These are phyloP conservation scores for Galeruca laticollis DNA, from an alignment of 2,888 invertebrate genomes.

Conservation along the genomic window DNA sequence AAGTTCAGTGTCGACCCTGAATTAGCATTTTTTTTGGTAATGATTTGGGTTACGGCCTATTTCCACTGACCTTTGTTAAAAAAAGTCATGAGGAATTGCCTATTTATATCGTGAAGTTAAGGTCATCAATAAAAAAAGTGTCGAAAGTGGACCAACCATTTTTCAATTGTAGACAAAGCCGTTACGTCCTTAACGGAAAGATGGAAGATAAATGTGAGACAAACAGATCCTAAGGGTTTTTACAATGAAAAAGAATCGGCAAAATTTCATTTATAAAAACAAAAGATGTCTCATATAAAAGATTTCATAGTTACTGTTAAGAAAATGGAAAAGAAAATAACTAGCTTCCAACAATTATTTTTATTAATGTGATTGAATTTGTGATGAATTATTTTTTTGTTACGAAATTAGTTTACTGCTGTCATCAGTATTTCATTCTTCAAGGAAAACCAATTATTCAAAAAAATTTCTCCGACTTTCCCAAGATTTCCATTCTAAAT, in stretches of 20 bases:
- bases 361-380: too few relatives aligned
- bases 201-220: not conserved
- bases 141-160: not conserved
- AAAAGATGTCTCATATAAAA: not conserved
- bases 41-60: not conserved
- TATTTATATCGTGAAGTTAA: not conserved
- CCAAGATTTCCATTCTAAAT: too few relatives aligned
- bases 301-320: not conserved
- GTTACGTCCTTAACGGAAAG: not conserved
- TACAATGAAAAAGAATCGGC: not conserved
- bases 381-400: too few relatives aligned
- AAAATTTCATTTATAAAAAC: not conserved
- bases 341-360: too few relatives aligned
- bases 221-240: not conserved
- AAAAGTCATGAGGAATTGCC: not conserved
- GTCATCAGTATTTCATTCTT: too few relatives aligned
- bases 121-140: not conserved
- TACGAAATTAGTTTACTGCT: too few relatives aligned
- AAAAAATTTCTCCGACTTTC: too few relatives aligned
- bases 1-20: not conserved
- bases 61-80: not conserved
- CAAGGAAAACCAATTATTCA: too few relatives aligned
- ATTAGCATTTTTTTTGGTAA: not conserved
- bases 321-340: too few relatives aligned
- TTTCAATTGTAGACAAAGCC: not conserved